These are phyloP conservation scores for Dione juno DNA, from an alignment of 2,888 invertebrate species.

Conservation along the genomic window DNA sequence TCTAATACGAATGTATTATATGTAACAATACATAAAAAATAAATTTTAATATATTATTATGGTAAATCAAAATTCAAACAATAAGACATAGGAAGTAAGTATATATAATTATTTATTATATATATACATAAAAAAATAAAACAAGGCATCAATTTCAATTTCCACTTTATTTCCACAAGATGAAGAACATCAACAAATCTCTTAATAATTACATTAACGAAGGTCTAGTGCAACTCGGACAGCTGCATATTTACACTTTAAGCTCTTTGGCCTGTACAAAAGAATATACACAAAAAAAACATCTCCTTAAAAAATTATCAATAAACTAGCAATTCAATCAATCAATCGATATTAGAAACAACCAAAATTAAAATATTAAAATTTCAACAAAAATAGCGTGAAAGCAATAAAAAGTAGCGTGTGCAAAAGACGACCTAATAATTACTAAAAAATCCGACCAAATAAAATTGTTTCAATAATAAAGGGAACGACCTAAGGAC, in stretches of 20 bases:
- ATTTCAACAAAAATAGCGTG: slow-evolving; percentile 68
- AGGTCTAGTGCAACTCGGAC: slow-evolving; percentile 70
- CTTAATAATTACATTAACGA: slow-evolving; percentile 82
- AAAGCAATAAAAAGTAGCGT: slow-evolving; percentile 55
- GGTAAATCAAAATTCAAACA: too few species aligned
- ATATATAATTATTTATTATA: background rate
- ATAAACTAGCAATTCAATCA: slow-evolving; percentile 71
- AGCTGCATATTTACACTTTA: slow-evolving; percentile 78
- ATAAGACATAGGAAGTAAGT: too few species aligned
- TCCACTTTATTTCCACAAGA: slow-evolving; percentile 75
- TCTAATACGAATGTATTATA: too few species aligned
- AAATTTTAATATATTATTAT: too few species aligned
- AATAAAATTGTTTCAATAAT: background rate
- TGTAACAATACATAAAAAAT: too few species aligned
- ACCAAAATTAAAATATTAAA: slow-evolving; percentile 79
- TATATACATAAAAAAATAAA: slow-evolving; percentile 39
- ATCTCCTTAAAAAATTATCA: slow-evolving; percentile 54
- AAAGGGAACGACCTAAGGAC: slow-evolving; percentile 42
- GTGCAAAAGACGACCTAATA: slow-evolving; percentile 41
- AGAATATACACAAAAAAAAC: slow-evolving; percentile 66
- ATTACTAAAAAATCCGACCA: slow-evolving; percentile 3
- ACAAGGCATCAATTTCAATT: slow-evolving; percentile 50
- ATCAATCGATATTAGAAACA: slow-evolving; percentile 54
- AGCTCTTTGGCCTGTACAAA: slow-evolving; percentile 83
- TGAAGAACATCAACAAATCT: slow-evolving; percentile 83